These are phyloP conservation scores for Pseudochirops corinnae DNA, from an alignment of 2,797 vertebrate species.

Conservation along the genomic window DNA sequence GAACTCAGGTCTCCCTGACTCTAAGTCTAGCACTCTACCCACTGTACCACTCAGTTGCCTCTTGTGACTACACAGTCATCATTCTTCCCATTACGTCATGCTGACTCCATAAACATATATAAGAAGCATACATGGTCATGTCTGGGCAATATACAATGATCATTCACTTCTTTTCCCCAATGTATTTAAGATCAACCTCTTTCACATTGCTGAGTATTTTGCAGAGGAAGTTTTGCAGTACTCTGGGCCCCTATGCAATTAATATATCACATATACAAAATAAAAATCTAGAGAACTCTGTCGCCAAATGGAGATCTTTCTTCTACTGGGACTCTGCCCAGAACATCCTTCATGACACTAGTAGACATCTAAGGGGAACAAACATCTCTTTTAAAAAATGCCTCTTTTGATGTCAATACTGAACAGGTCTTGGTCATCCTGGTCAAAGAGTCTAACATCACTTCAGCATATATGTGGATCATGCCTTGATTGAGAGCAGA, in stretches of 20 bases:
- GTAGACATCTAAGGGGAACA: background rate
- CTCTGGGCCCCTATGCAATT: background rate
- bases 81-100: background rate
- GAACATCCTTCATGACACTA: background rate
- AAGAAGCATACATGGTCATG: background rate
- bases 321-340: background rate
- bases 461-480: background rate
- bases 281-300: background rate
- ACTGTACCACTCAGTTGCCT: background rate
- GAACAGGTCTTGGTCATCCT: background rate
- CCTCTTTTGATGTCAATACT: background rate
- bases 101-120: background rate
- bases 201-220: background rate
- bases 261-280: background rate
- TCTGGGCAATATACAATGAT: background rate
- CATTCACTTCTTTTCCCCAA: background rate
- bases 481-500: background rate
- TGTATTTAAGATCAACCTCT: background rate
- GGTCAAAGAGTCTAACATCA: background rate
- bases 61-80: background rate
- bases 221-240: background rate
- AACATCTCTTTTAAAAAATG: background rate
- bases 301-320: background rate
- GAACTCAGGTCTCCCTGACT: background rate
- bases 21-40: background rate